Percentiles rank a stretch among this genome's conserved stretches.
phyloP scores from a whole-genome alignment of 2,797 vertebrate species.

The Oryzias dopingdopingensis region DNA sequence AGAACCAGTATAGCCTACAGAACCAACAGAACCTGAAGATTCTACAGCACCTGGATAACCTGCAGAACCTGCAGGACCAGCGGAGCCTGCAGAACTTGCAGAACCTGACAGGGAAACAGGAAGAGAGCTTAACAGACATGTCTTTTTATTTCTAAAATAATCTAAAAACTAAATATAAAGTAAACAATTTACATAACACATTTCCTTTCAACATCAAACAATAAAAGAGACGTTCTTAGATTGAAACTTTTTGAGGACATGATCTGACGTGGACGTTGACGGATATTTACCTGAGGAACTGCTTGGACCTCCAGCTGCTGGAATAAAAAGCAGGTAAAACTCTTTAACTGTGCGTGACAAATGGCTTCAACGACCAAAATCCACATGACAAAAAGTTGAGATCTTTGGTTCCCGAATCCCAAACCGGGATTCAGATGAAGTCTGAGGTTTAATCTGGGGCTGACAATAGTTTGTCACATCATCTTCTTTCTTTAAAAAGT shows the following conservation, averaged over 20 bases:
- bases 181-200: not conserved
- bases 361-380: too few species aligned
- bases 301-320: constrained; percentile 44
- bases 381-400: too few species aligned
- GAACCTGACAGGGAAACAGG: constrained; percentile 16
- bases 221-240: not conserved
- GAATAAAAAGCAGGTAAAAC: too few species aligned
- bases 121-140: not conserved
- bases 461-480: too few species aligned
- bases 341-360: too few species aligned
- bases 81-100: not conserved
- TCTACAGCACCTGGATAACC: not conserved
- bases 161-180: not conserved
- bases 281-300: constrained; percentile 33
- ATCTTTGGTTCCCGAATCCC: too few species aligned
- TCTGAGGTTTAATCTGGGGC: too few species aligned
- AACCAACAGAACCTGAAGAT: not conserved
- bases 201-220: not conserved
- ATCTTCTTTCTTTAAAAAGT: too few species aligned
- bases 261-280: not conserved
- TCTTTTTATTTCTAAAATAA: not conserved
- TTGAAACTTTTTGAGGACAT: not conserved
- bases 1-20: not conserved
- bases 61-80: constrained; percentile 6
- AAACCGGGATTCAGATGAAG: too few species aligned